phyloP scores from a whole-genome alignment of 2,113 vertebrate genomes.

The Puffinus mauretanicus region DNA sequence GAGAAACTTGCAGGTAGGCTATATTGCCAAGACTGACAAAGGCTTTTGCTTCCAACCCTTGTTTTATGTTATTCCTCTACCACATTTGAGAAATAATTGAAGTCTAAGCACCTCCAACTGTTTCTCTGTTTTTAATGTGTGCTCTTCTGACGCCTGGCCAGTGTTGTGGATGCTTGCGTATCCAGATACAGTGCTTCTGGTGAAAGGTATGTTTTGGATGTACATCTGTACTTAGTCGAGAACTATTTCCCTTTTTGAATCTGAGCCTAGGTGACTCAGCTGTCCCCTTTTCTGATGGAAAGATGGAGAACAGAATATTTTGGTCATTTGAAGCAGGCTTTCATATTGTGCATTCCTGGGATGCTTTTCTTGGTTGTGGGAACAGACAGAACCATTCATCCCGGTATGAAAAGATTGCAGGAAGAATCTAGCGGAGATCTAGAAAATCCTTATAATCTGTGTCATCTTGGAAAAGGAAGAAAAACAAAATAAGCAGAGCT shows the following conservation, averaged over 20 bases:
- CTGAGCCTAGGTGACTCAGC: not conserved
- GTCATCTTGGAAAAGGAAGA: not conserved
- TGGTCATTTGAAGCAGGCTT: not conserved
- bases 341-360: conserved; percentile 28
- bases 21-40: not conserved
- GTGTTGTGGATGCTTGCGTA: rapidly evolving
- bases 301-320: not conserved
- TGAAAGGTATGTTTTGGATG: not conserved
- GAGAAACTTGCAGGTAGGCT: not conserved
- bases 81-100: not conserved
- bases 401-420: not conserved
- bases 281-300: not conserved
- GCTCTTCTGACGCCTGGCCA: not conserved
- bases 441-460: not conserved
- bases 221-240: not conserved
- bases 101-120: not conserved
- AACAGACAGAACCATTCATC: conserved; percentile 57
- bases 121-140: not conserved
- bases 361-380: conserved; percentile 43
- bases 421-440: not conserved
- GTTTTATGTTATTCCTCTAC: not conserved
- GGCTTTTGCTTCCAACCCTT: not conserved
- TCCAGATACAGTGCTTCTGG: not conserved
- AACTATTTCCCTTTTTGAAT: not conserved
- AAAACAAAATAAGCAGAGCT: not conserved